Percentiles rank a stretch among this genome's conserved stretches.
phyloP scores from a whole-genome alignment of 2,113 vertebrate species.

The Alosa alosa region DNA sequence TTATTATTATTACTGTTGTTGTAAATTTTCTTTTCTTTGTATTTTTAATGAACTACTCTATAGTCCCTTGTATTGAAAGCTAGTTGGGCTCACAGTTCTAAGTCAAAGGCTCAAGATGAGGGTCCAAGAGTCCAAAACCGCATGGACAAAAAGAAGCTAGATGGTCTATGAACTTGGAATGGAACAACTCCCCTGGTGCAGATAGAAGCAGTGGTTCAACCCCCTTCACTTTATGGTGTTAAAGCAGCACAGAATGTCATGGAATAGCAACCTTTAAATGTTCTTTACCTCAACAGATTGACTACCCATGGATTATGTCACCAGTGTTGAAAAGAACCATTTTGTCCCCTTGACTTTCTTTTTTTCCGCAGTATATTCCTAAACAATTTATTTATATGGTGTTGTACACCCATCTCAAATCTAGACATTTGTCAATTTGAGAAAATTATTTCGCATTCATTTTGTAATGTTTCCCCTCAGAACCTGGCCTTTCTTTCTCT shows the following conservation, averaged over 20 bases:
- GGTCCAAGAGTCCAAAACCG: not conserved
- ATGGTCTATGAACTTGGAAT: not conserved
- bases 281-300: not conserved
- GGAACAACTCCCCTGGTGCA: not conserved
- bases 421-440: no score
- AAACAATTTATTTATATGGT: not conserved
- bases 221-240: not conserved
- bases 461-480: no score
- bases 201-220: not conserved
- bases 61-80: slow-evolving; percentile 24
- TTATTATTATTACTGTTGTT: slow-evolving; percentile 38
- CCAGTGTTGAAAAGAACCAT: not conserved
- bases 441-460: no score
- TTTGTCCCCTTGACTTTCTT: not conserved
- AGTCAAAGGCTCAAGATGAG: not conserved
- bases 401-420: no score
- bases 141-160: not conserved
- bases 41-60: not conserved
- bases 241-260: slow-evolving; percentile 19
- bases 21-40: slow-evolving; percentile 37
- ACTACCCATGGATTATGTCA: not conserved
- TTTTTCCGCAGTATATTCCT: not conserved
- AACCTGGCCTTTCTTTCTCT: no score
- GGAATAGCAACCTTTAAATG: not conserved
- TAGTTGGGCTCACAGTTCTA: not conserved